Conservation (phyloP, 2,797 vertebrate genomes). For the Chaunax sp. region DNA sequence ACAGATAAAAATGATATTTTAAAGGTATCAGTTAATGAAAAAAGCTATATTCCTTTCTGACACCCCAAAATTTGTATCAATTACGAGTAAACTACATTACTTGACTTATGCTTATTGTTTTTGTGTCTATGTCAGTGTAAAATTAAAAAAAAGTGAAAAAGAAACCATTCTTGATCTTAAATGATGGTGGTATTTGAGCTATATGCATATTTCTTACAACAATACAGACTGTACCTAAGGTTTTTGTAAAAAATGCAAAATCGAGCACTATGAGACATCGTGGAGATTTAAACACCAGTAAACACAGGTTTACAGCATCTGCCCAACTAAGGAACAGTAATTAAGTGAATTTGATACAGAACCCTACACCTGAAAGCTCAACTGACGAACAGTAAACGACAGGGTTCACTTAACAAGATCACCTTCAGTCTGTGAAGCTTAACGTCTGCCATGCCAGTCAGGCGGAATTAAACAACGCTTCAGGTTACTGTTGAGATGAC, state of each 20-base stretch:
- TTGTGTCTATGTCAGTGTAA: background rate
- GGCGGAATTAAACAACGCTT: slow-evolving; percentile 52
- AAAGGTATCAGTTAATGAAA: too few relatives aligned
- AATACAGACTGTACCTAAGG: background rate
- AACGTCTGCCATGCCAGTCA: slow-evolving; percentile 35
- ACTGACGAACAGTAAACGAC: slow-evolving; percentile 50
- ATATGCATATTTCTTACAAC: slow-evolving; percentile 1
- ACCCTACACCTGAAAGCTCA: slow-evolving; percentile 64
- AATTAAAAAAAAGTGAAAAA: slow-evolving; percentile 16
- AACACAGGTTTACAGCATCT: slow-evolving; percentile 10
- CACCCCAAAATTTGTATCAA: too few relatives aligned
- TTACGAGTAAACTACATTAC: too few relatives aligned
- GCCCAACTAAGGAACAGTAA: slow-evolving; percentile 64
- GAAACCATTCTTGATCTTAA: slow-evolving; percentile 7
- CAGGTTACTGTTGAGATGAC: slow-evolving; percentile 42
- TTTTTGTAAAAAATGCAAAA: background rate
- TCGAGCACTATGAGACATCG: background rate
- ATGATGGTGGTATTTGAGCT: background rate
- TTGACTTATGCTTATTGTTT: slow-evolving; percentile 13
- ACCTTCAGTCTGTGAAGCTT: slow-evolving; percentile 43
- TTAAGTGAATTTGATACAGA: slow-evolving; percentile 72
- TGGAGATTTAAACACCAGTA: background rate
- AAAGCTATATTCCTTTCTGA: too few relatives aligned
- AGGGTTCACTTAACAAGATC: slow-evolving; percentile 70
- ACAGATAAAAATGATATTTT: too few relatives aligned